phyloP scores from a whole-genome alignment of 2,113 vertebrate species.

The Illadopsis cleaveri region DNA sequence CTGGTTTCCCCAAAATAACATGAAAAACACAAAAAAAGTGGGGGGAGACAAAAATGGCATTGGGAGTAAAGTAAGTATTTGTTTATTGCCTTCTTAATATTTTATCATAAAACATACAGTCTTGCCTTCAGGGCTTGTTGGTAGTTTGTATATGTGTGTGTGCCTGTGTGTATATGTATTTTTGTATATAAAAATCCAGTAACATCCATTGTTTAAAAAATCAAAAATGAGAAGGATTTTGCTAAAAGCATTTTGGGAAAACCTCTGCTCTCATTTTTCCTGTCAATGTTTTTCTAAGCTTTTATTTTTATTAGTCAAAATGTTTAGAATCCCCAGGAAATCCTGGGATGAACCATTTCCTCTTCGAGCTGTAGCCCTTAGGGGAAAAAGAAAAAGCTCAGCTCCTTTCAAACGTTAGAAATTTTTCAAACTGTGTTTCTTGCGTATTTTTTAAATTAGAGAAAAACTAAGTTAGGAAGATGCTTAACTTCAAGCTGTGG shows the following conservation, averaged over 20 bases:
- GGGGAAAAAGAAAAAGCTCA: constrained; percentile 32
- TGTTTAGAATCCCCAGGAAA: constrained; percentile 72
- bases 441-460: constrained; percentile 67
- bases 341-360: constrained; percentile 70
- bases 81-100: neutral
- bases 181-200: constrained; percentile 1
- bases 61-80: neutral
- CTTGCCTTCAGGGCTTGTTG: neutral
- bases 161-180: constrained; percentile 1
- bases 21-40: no score
- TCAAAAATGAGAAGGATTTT: constrained; percentile 40
- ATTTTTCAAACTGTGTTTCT: constrained; percentile 46
- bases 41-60: no score
- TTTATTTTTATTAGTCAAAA: constrained; percentile 71
- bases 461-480: constrained; percentile 24
- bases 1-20: neutral
- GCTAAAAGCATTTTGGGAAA: constrained; percentile 42
- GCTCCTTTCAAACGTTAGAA: constrained; percentile 51
- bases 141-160: constrained; percentile 12
- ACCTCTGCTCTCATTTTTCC: constrained; percentile 43
- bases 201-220: constrained; percentile 17
- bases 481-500: neutral
- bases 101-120: neutral
- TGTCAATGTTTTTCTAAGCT: constrained; percentile 62
- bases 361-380: constrained; percentile 29